Percentiles rank a stretch among this genome's conserved stretches.
phyloP scores from a whole-genome alignment of 2,113 vertebrate species.

The Muntiacus muntjak region DNA sequence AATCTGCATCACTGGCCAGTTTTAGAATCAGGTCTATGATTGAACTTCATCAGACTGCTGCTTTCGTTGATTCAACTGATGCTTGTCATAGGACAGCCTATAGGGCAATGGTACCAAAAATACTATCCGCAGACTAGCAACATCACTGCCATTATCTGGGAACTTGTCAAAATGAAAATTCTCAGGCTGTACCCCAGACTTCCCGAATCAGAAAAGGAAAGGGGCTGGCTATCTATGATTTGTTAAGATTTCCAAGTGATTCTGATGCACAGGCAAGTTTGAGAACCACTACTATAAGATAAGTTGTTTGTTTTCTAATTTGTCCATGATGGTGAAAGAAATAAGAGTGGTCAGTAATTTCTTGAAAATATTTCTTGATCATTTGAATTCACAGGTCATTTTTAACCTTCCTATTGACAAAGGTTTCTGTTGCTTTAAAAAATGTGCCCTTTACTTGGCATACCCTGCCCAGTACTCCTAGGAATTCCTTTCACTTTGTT shows the following conservation, averaged over 20 bases:
- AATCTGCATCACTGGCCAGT: neutral
- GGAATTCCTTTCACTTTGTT: neutral
- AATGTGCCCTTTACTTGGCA: neutral
- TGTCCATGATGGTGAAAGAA: neutral
- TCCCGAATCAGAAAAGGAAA: neutral
- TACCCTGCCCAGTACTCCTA: neutral
- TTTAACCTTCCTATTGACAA: neutral
- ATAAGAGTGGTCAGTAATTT: neutral
- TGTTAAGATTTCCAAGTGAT: neutral
- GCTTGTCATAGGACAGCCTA: neutral
- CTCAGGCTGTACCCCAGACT: neutral
- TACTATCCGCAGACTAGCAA: neutral
- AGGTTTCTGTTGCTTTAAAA: neutral
- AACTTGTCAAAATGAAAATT: neutral
- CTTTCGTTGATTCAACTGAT: neutral
- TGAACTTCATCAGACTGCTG: neutral
- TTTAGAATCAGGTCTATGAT: neutral
- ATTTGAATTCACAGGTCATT: neutral
- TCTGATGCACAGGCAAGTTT: neutral
- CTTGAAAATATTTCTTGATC: neutral
- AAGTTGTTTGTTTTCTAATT: neutral
- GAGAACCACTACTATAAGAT: neutral
- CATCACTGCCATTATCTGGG: neutral
- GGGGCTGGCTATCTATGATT: neutral
- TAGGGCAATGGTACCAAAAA: neutral